A percentile compares a stretch with the other conserved stretches of the same genome.
Evolutionary conservation across 1,140 invertebrate species (phyloP).

Genomic region (Drosophila sproati): DNA sequence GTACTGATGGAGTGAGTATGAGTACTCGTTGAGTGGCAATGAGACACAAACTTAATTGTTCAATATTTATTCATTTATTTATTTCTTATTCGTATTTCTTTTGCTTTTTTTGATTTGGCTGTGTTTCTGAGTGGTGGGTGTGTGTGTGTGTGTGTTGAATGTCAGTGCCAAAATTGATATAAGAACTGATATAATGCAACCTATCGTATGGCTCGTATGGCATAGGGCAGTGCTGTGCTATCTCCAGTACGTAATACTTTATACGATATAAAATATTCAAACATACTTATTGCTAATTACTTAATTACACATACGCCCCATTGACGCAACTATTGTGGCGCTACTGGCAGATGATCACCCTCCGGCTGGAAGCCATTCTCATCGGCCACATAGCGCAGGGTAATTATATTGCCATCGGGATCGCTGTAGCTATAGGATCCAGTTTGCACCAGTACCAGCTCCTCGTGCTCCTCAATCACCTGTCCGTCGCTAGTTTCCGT

Average conservation of each 20-base stretch:
- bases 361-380: slow-evolving; percentile 87
- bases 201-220: slow-evolving; percentile 31
- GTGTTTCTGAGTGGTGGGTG: slow-evolving; percentile 5
- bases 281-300: slow-evolving; percentile 37
- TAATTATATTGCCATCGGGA: slow-evolving; percentile 90
- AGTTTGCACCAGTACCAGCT: slow-evolving; percentile 86
- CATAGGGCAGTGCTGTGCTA: slow-evolving; percentile 45
- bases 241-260: slow-evolving; percentile 52
- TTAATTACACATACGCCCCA: slow-evolving; percentile 40
- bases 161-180: slow-evolving; percentile 34
- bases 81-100: slow-evolving; percentile 32
- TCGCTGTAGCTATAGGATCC: slow-evolving; percentile 90
- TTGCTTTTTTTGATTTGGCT: slow-evolving; percentile 10
- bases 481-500: slow-evolving; percentile 85
- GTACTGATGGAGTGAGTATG: slow-evolving; percentile 24
- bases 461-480: slow-evolving; percentile 85
- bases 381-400: slow-evolving; percentile 90
- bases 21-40: slow-evolving; percentile 42
- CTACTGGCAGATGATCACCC: slow-evolving; percentile 88
- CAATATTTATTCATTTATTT: slow-evolving; percentile 54
- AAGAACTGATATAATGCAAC: slow-evolving; percentile 22
- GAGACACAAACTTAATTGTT: slow-evolving; percentile 55
- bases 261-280: slow-evolving; percentile 28
- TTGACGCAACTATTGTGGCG: slow-evolving; percentile 76
- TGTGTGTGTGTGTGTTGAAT: slow-evolving; percentile 18